A percentile compares a stretch with the other conserved stretches of the same genome.
phyloP scores from a whole-genome alignment of 2,888 invertebrate genomes.

The Cheiracanthium punctorium region DNA sequence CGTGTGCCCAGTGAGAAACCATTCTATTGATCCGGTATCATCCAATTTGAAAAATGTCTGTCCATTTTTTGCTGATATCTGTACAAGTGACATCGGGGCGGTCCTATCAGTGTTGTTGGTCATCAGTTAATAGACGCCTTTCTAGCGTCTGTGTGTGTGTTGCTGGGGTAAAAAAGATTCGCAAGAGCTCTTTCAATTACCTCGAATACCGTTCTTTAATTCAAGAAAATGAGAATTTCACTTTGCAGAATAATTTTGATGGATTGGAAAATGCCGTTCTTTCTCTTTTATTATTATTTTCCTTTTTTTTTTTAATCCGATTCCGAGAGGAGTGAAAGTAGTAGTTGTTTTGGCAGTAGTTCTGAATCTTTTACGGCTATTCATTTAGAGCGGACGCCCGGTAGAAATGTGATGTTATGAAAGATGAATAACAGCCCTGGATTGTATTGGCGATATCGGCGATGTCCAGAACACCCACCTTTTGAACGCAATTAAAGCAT shows the following conservation, averaged over 20 bases:
- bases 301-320: no score
- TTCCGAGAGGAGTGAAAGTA: no score
- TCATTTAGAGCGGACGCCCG: no score
- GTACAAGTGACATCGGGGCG: conserved; percentile 40
- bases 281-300: no score
- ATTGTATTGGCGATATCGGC: no score
- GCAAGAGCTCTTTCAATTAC: conserved; percentile 6
- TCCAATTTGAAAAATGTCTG: conserved; percentile 19
- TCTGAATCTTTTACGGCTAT: no score
- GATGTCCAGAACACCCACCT: no score
- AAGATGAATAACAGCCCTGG: no score
- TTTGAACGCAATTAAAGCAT: no score
- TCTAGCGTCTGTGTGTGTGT: conserved; percentile 8
- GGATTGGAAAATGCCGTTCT: background rate
- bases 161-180: background rate
- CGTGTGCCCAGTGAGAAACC: conserved; percentile 24
- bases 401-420: no score
- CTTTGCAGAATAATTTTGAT: background rate
- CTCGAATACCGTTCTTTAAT: background rate
- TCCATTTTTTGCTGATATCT: conserved; percentile 16
- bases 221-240: background rate
- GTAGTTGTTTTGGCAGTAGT: no score
- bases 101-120: conserved; percentile 39
- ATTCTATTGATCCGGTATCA: conserved; percentile 38
- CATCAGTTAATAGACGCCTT: conserved; percentile 19